phyloP scores from a whole-genome alignment of 2,888 invertebrate genomes.

The Spodoptera littoralis region DNA sequence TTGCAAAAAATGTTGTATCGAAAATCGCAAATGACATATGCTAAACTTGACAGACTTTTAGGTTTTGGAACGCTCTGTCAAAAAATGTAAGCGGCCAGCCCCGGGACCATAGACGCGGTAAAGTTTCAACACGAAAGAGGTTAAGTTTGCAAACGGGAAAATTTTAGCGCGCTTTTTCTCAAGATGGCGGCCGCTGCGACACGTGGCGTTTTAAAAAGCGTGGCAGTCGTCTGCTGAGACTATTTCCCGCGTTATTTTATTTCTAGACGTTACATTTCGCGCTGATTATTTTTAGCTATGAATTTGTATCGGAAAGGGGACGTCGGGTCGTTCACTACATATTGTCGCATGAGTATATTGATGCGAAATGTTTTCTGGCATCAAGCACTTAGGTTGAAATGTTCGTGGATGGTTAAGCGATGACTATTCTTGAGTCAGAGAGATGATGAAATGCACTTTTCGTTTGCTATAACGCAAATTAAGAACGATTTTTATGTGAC shows the following conservation, averaged over 20 bases:
- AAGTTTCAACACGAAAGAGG: constrained; percentile 34
- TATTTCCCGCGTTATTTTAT: constrained; percentile 76
- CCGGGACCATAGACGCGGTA: constrained; percentile 45
- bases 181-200: constrained; percentile 57
- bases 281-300: constrained; percentile 69
- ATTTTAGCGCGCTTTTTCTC: constrained; percentile 61
- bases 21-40: constrained; percentile 55
- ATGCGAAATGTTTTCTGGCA: constrained; percentile 47
- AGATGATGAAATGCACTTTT: no score
- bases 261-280: constrained; percentile 79
- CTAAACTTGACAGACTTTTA: constrained; percentile 46
- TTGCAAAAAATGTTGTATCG: constrained; percentile 57
- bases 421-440: constrained; percentile 8
- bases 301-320: constrained; percentile 66
- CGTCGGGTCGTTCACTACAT: constrained; percentile 59
- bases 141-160: constrained; percentile 40
- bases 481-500: no score
- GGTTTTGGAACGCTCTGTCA: constrained; percentile 49
- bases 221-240: constrained; percentile 66
- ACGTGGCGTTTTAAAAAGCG: constrained; percentile 61
- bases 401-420: constrained; percentile 10
- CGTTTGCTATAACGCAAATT: no score
- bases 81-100: constrained; percentile 45
- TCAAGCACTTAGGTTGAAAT: constrained; percentile 5
- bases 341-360: constrained; percentile 62